Evolutionary conservation across 2,888 invertebrate species (phyloP).

Genomic region (Mimumesa dahlbomi): DNA sequence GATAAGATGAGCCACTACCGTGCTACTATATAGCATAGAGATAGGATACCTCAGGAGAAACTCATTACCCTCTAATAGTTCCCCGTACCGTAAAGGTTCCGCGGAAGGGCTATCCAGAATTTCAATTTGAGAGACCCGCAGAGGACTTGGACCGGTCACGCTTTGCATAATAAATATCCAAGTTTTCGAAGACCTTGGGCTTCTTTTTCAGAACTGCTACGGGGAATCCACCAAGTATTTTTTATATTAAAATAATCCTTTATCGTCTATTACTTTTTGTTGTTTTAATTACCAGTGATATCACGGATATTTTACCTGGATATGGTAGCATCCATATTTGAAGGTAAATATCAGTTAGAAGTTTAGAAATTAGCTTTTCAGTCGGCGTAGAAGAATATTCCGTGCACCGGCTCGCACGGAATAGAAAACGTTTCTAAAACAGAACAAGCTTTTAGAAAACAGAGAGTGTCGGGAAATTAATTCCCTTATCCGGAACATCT

Average conservation of each 20-base stretch:
- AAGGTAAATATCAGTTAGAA: no score
- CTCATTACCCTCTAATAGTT: constrained; percentile 77
- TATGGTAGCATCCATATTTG: no score
- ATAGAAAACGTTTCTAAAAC: background rate
- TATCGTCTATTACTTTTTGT: no score
- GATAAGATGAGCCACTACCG: constrained; percentile 75
- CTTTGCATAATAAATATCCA: constrained; percentile 68
- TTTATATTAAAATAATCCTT: no score
- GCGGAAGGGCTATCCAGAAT: constrained; percentile 67
- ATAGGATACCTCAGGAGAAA: constrained; percentile 64
- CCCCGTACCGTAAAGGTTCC: constrained; percentile 60
- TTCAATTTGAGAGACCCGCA: constrained; percentile 68
- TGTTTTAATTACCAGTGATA: no score
- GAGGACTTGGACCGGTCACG: constrained; percentile 28
- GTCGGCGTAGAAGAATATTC: background rate
- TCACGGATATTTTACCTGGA: no score
- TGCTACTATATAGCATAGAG: constrained; percentile 67
- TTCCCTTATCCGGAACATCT: constrained; percentile 52
- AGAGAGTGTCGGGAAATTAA: constrained; percentile 54
- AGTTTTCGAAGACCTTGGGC: constrained; percentile 26
- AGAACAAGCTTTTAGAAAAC: background rate
- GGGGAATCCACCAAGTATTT: background rate
- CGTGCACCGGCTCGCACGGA: background rate
- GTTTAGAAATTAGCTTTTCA: no score
- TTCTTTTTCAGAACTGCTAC: background rate